A percentile compares a stretch with the other conserved stretches of the same genome.
Evolutionary conservation across 30 jellyfish, hydroid and myxozoan genomes (phyloP).

Genomic region (Turritopsis rubra): DNA sequence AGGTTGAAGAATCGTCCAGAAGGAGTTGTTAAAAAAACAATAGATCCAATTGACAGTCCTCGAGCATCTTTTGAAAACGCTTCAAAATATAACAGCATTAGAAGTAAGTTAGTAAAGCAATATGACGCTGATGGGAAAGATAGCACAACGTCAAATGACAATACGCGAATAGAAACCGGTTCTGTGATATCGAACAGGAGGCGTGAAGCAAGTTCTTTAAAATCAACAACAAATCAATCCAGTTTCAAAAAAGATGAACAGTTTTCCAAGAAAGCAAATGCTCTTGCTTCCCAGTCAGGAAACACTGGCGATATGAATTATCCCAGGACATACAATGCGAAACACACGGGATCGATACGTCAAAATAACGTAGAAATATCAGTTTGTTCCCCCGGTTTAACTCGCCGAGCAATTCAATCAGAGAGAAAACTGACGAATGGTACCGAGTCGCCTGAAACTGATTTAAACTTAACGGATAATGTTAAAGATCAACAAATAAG

Average conservation of each 20-base stretch:
- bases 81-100: background rate
- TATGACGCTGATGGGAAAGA: background rate
- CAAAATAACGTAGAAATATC: constrained; percentile 4
- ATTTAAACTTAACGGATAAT: background rate
- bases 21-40: background rate
- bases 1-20: background rate
- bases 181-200: constrained; percentile 1
- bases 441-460: constrained; percentile 16
- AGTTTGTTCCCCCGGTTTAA: constrained; percentile 20
- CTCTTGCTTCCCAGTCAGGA: background rate
- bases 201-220: constrained; percentile 13
- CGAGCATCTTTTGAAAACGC: constrained; percentile 3
- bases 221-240: constrained; percentile 6
- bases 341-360: constrained; percentile 5
- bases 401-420: constrained; percentile 8
- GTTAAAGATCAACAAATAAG: background rate
- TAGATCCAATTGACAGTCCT: constrained; percentile 9
- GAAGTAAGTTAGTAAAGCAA: background rate
- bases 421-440: constrained; percentile 25
- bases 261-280: background rate
- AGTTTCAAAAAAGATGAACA: background rate
- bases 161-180: constrained; percentile 2
- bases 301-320: background rate
- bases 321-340: background rate
- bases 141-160: background rate